Evolutionary conservation across 2,113 vertebrate species (phyloP), one percentile per base, ranked within the genome.

Genomic region (Atherinomorus stipes): DNA sequence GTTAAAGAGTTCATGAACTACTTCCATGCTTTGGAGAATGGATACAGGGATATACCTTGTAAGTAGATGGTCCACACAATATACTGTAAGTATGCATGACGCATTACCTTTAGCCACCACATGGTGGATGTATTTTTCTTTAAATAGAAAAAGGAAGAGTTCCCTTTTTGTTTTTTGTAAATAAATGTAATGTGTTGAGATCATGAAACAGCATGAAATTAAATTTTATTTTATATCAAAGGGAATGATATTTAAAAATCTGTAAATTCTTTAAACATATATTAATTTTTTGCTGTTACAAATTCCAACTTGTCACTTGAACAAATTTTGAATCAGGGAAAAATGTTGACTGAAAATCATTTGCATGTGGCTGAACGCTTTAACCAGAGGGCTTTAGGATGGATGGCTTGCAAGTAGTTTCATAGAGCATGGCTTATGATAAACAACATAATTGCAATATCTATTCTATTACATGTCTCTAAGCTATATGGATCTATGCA

Each of bases 21-120:
- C 78, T 99, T 99, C 88, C 96, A 97, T 53, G 97, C 97, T 51
- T 91, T 99, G 94, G 98, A 99, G 91, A 97, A 95, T 31, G 98
- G 98, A 71, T 99, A 99, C 92, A 93, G 98, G 88, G 96, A 98
- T 80, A 99, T 99, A 76, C 98, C 98, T 73, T 99, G 98, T 99
- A 90, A 98, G 98, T 96, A 90, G 15, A 73, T 31, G 6, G 22
- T 56, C 26, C 31, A 37, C 4, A 11, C 37, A 4, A 53, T 49
- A 11, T 49, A 11, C 8, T 72, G 13, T 23, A 21, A 0, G 22
- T 10, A 0, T 10, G 13, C 28, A 19, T 37, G 7, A 4, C 50
- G 31, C 31, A 63, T 50, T 76, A 44, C 66, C 23, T n/a, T 21
- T 19, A 51, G 47, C 63, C 42, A 37, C 85, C 88, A 86, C 88